Evolutionary conservation across 2,113 vertebrate species (phyloP).

Genomic region (Aspiorhynchus laticeps): DNA sequence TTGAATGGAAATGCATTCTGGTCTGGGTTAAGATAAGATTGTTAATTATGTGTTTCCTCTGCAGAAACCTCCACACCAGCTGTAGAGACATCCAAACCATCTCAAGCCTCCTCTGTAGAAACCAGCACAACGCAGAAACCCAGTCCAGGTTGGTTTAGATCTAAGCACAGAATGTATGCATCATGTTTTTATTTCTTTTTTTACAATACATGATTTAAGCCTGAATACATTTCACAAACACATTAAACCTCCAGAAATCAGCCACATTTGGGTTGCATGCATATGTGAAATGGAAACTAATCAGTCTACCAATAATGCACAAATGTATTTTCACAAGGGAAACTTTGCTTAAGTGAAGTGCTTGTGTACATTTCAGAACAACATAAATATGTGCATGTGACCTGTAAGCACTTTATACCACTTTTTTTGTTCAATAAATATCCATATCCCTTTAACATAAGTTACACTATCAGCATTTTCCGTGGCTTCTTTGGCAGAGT

Average conservation of each 20-base stretch:
- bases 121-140: slow-evolving; percentile 78
- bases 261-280: background rate
- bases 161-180: background rate
- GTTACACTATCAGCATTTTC: background rate
- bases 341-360: background rate
- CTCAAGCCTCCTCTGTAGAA: slow-evolving; percentile 71
- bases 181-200: no score
- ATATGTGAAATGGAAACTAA: background rate
- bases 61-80: slow-evolving; percentile 85
- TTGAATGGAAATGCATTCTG: background rate
- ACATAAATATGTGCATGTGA: background rate
- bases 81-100: slow-evolving; percentile 80
- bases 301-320: background rate
- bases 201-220: background rate
- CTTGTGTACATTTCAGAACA: background rate
- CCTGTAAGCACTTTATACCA: background rate
- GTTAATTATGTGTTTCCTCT: slow-evolving; percentile 42
- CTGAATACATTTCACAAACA: background rate
- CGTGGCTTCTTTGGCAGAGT: background rate
- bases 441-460: background rate
- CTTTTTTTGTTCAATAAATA: background rate
- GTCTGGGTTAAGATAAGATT: slow-evolving; percentile 1
- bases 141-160: slow-evolving; percentile 69
- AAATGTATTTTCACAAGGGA: background rate
- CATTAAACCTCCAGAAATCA: background rate